Evolutionary conservation across 2,797 vertebrate species (phyloP).

Genomic region (Babyrousa celebensis): DNA sequence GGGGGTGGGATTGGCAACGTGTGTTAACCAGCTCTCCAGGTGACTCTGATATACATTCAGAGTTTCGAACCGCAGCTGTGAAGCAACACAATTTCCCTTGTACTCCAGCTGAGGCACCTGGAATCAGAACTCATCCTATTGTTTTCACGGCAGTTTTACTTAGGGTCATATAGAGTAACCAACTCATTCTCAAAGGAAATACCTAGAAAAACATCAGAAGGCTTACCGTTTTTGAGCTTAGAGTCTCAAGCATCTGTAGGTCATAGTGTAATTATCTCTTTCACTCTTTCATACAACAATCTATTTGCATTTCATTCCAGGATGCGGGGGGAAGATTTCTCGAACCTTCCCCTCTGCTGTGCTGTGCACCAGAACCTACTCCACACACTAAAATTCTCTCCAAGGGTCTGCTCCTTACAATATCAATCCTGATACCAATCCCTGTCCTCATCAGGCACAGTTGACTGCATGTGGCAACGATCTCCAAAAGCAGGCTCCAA

Average conservation of each 20-base stretch:
- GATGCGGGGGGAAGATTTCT: neutral
- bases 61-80: slow-evolving; percentile 6
- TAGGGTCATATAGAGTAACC: neutral
- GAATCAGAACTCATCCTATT: neutral
- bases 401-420: neutral
- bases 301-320: slow-evolving; percentile 67
- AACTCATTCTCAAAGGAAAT: neutral
- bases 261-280: slow-evolving; percentile 25
- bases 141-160: slow-evolving; percentile 43
- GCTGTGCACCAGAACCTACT: neutral
- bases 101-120: neutral
- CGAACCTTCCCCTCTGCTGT: neutral
- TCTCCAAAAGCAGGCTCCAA: neutral
- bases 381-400: neutral
- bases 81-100: neutral
- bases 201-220: slow-evolving; percentile 38
- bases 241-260: neutral
- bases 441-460: neutral
- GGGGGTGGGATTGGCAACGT: neutral
- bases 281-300: neutral
- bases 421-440: neutral
- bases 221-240: neutral
- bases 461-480: neutral
- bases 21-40: neutral
- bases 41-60: neutral